Conservation (phyloP, 2,888 invertebrate species). For the Drosophila atripex region DNA sequence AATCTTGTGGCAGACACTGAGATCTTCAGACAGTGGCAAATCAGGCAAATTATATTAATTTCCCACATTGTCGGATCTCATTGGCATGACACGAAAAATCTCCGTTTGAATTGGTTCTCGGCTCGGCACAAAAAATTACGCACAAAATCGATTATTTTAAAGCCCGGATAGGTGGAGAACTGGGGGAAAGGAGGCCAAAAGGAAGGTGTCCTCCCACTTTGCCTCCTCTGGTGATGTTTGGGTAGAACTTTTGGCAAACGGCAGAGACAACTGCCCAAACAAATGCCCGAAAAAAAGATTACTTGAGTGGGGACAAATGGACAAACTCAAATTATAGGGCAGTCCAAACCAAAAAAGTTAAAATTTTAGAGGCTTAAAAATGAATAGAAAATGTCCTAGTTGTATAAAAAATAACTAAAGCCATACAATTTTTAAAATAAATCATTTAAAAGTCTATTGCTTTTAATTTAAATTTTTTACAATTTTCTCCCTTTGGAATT, state of each 20-base stretch:
- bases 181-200: background rate
- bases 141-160: slow-evolving; percentile 74
- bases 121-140: slow-evolving; percentile 44
- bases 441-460: too few species aligned
- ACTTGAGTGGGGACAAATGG: slow-evolving; percentile 46
- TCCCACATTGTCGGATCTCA: slow-evolving; percentile 74
- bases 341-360: background rate
- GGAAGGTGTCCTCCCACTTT: slow-evolving; percentile 12
- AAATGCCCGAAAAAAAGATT: slow-evolving; percentile 45
- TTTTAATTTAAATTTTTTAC: background rate
- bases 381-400: background rate
- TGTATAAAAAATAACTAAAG: background rate
- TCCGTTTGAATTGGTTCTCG: slow-evolving; percentile 18
- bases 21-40: slow-evolving; percentile 67
- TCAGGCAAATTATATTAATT: slow-evolving; percentile 78
- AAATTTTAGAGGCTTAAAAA: background rate
- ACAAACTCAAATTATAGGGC: slow-evolving; percentile 21
- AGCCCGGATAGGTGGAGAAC: slow-evolving; percentile 26
- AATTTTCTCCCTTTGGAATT: background rate
- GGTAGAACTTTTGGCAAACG: slow-evolving; percentile 42
- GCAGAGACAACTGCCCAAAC: slow-evolving; percentile 43
- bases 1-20: slow-evolving; percentile 59
- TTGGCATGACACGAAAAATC: slow-evolving; percentile 40
- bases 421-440: too few species aligned
- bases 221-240: slow-evolving; percentile 54